These are phyloP conservation scores for Andricus quercusramuli DNA, from an alignment of 2,888 invertebrate species.

Conservation along the genomic window DNA sequence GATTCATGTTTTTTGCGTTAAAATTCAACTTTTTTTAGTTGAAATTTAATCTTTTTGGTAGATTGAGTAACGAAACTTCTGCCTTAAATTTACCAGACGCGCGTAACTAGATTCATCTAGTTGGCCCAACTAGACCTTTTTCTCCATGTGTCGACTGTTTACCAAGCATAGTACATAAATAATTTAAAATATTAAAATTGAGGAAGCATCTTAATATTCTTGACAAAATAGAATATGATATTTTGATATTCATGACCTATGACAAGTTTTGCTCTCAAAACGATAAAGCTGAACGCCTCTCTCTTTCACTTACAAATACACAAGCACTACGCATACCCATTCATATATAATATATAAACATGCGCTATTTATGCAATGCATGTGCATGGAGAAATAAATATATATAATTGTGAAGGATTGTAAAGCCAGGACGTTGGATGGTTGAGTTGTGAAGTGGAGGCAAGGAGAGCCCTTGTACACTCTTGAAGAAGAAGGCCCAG, in stretches of 20 bases:
- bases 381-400: constrained; percentile 22
- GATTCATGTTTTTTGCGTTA: too few species aligned
- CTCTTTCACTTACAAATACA: not conserved
- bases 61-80: too few species aligned
- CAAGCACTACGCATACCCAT: not conserved
- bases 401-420: constrained; percentile 36
- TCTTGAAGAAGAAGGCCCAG: constrained; percentile 73
- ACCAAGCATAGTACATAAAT: too few species aligned
- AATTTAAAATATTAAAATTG: too few species aligned
- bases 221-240: not conserved
- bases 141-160: too few species aligned
- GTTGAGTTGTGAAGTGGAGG: constrained; percentile 65
- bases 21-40: too few species aligned
- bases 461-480: constrained; percentile 70
- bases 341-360: not conserved
- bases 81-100: too few species aligned
- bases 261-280: not conserved
- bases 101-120: too few species aligned
- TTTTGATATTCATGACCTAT: not conserved
- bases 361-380: constrained; percentile 1
- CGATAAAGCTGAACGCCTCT: not conserved
- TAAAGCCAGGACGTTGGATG: constrained; percentile 39
- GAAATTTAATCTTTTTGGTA: too few species aligned
- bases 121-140: too few species aligned
- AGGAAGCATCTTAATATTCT: too few species aligned